Base-by-base conservation (phyloP, 1,140 invertebrate species). In the Tigriopus japonicus region DNA sequence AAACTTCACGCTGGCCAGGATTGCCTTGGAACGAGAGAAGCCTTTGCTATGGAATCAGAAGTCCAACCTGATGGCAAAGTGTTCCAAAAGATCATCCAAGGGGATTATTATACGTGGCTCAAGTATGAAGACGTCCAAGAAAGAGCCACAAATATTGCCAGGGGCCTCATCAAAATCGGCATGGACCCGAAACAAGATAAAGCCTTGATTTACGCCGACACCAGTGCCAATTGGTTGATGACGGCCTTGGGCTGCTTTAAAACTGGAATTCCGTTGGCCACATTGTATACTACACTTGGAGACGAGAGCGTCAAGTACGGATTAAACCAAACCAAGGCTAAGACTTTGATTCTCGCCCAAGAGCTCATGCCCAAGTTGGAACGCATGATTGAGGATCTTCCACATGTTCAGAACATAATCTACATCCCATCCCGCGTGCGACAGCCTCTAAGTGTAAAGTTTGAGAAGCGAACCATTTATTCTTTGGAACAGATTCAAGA, bases 161-260 rank as follows among this genome's bases (percentile, higher is more conserved):
- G 35, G 2, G 66, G 64, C 14, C 52, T 68, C 12, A 15, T 43
- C 12, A 52, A 40, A 21, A 59, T 74, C 21, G 73, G 71, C 14
- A 65, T 69, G 58, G 66, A 68, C 62, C 68, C 69, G 0, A 35
- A 35, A 35, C 3, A 35, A 35, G 63, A 68, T 45, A 71, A 70
- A 23, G 63, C 74, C 12, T 65, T 72, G 10, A 70, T 77, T 19
- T 73, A 72, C 66, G 68, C 72, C 12, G 75, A 77, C 62, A 76
- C 75, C 6, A 66, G 73, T 49, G 68, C 74, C 12, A 74, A 76
- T 62, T 76, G 75, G 75, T 71, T 74, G 64, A 69, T 75, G n/a
- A 65, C 69, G n/a, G 71, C 72, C 1, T 69, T 74, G 56, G 71
- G 73, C 12, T 72, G 72, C 56, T 70, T 76, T 42, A 69, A 68